These are phyloP conservation scores for Syritta pipiens DNA, from an alignment of 2,888 invertebrate genomes.

Conservation along the genomic window DNA sequence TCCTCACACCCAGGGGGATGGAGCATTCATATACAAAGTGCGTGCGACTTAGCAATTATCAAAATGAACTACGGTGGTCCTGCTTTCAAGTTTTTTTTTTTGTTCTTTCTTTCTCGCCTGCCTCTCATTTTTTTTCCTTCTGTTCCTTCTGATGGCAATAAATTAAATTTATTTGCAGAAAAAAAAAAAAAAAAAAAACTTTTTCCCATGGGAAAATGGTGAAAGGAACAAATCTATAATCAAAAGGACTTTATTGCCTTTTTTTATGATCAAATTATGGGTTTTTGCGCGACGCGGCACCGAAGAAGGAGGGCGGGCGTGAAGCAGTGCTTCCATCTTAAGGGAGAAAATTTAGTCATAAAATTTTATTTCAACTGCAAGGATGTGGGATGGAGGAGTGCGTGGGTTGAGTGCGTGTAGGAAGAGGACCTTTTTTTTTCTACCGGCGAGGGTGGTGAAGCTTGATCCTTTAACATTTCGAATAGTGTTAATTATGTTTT, in stretches of 20 bases:
- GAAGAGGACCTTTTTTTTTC: too few species aligned
- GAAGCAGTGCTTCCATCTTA: slow-evolving; percentile 4
- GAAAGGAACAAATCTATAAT: slow-evolving; percentile 32
- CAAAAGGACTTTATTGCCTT: slow-evolving; percentile 33
- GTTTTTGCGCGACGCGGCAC: slow-evolving; percentile 17
- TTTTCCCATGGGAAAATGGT: slow-evolving; percentile 11
- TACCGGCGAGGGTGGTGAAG: too few species aligned
- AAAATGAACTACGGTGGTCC: slow-evolving; percentile 19
- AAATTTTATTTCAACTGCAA: slow-evolving; percentile 15
- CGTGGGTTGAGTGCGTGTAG: too few species aligned
- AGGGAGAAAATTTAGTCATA: slow-evolving; percentile 27
- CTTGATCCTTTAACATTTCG: slow-evolving; percentile 21
- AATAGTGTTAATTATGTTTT: slow-evolving; percentile 13
- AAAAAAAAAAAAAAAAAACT: too few species aligned
- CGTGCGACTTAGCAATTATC: slow-evolving; percentile 36
- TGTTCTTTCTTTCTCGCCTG: neutral
- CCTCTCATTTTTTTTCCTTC: neutral
- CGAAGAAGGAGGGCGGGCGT: neutral
- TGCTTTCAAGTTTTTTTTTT: neutral
- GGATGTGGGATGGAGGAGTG: neutral
- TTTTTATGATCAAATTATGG: slow-evolving; percentile 30
- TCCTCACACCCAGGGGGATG: neutral
- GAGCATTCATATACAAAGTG: neutral
- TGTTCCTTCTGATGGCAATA: slow-evolving; percentile 28
- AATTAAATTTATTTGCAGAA: slow-evolving; percentile 31